Evolutionary conservation across 2,113 vertebrate species (phyloP).

Genomic region (Camelus dromedarius): DNA sequence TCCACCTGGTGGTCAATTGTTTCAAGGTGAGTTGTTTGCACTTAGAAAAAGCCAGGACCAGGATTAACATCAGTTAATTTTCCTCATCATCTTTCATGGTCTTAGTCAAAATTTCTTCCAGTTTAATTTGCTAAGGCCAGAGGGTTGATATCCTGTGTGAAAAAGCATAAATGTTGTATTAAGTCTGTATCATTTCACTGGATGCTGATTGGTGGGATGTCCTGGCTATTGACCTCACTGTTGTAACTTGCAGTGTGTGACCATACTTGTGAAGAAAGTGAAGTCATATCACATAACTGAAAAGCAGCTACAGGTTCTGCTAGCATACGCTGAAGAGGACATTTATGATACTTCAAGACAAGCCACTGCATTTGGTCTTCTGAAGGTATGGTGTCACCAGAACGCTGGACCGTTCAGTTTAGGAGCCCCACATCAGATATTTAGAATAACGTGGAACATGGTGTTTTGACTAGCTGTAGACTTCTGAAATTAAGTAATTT

Average conservation of each 20-base stretch:
- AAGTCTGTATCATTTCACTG: background rate
- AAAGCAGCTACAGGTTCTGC: constrained; percentile 95
- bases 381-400: constrained; percentile 90
- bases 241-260: constrained; percentile 90
- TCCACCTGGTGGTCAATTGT: constrained; percentile 95
- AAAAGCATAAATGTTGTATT: background rate
- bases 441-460: background rate
- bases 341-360: constrained; percentile 96
- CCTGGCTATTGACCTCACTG: background rate
- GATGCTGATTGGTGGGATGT: background rate
- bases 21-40: constrained; percentile 92
- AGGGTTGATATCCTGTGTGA: background rate
- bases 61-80: background rate
- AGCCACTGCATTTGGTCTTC: constrained; percentile 96
- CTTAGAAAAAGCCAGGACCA: background rate
- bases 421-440: background rate
- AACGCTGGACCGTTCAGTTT: background rate
- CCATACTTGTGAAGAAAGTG: constrained; percentile 93
- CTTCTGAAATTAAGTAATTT: background rate
- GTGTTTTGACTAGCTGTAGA: background rate
- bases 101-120: background rate
- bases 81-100: background rate
- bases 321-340: constrained; percentile 98
- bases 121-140: background rate
- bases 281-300: constrained; percentile 91